These are phyloP conservation scores for Scelioninae gen. 1 DNA, from an alignment of 2,888 invertebrate species.

Conservation along the genomic window DNA sequence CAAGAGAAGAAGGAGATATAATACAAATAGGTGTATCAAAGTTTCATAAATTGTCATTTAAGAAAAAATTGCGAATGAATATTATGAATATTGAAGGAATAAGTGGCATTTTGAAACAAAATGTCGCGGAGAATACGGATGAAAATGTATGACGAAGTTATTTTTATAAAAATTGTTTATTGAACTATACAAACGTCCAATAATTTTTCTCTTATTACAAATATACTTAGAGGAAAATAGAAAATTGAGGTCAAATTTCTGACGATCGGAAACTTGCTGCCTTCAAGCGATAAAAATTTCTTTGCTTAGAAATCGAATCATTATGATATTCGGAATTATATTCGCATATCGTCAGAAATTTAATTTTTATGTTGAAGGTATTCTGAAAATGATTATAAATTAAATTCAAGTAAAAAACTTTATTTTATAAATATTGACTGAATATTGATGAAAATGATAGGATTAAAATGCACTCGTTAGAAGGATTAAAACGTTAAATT, in stretches of 20 bases:
- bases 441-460: too few species aligned
- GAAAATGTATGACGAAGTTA: background rate
- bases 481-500: too few species aligned
- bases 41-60: background rate
- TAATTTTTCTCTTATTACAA: conserved; percentile 1
- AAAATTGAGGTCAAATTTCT: conserved; percentile 2
- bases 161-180: conserved; percentile 1
- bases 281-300: background rate
- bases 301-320: background rate
- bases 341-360: background rate
- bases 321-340: conserved; percentile 6
- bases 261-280: background rate
- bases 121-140: background rate
- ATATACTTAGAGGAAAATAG: background rate
- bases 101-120: background rate
- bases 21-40: background rate
- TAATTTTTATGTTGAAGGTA: background rate
- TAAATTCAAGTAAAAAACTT: too few species aligned
- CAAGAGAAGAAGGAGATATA: background rate
- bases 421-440: too few species aligned
- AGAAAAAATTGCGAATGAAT: background rate
- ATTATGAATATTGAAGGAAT: background rate
- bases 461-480: too few species aligned
- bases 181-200: background rate
- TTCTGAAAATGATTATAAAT: background rate